These are phyloP conservation scores for Lithosia quadra DNA, from an alignment of 2,888 invertebrate species.

Conservation along the genomic window DNA sequence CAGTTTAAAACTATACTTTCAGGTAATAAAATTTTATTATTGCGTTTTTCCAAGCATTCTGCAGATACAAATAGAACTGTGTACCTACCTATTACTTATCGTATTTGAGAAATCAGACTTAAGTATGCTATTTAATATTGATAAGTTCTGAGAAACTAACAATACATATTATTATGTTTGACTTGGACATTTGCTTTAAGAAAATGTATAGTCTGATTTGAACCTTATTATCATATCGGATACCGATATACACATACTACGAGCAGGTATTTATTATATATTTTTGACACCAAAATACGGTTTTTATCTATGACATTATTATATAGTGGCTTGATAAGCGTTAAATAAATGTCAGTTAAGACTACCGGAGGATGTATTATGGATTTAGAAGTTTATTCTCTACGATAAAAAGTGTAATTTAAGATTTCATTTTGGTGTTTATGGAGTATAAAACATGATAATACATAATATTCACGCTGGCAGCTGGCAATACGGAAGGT, in stretches of 20 bases:
- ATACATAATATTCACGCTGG: not conserved
- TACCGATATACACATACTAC: conserved; percentile 1
- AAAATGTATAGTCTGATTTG: conserved; percentile 37
- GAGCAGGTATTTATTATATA: not conserved
- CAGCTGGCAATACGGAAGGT: not conserved
- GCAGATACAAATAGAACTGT: conserved; percentile 30
- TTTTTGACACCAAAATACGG: no score
- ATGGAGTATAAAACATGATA: conserved; percentile 3
- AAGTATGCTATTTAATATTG: conserved; percentile 44
- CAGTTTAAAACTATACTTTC: conserved; percentile 14
- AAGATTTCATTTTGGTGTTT: not conserved
- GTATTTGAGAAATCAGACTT: conserved; percentile 48
- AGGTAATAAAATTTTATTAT: conserved; percentile 6
- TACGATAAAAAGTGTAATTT: not conserved
- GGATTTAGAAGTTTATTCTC: not conserved
- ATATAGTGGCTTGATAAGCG: not conserved
- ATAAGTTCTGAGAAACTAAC: conserved; percentile 50
- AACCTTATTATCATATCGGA: conserved; percentile 26
- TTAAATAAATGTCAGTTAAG: not conserved
- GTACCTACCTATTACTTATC: conserved; percentile 43
- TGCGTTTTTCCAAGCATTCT: conserved; percentile 14
- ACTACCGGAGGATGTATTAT: not conserved
- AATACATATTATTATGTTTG: conserved; percentile 23
- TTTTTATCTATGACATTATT: not conserved
- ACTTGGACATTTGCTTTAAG: conserved; percentile 35